Evolutionary conservation across 1,140 invertebrate species (phyloP).

Genomic region (Stegodyphus mimosarum): DNA sequence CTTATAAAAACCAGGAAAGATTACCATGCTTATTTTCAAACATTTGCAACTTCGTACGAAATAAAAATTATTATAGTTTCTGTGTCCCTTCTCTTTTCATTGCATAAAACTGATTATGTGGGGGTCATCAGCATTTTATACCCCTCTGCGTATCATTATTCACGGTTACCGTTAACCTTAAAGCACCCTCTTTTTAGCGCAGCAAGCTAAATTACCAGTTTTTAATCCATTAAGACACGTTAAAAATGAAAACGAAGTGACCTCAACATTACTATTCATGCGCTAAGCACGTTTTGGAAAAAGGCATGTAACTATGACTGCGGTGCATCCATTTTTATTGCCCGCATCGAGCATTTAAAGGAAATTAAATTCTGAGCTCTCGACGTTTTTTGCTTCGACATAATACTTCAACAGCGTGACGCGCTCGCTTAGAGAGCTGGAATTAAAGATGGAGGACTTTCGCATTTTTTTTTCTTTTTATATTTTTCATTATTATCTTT

Average conservation of each 20-base stretch:
- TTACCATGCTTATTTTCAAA: too few species aligned
- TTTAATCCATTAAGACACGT: constrained; percentile 38
- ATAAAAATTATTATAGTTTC: too few species aligned
- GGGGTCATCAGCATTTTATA: too few species aligned
- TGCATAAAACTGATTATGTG: too few species aligned
- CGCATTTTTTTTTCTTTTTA: not conserved
- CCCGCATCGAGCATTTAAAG: not conserved
- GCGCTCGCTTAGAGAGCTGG: constrained; percentile 12
- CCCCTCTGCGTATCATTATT: too few species aligned
- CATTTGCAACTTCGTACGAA: too few species aligned
- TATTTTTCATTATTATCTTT: constrained; percentile 3
- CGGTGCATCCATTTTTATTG: not conserved
- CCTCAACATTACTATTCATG: not conserved
- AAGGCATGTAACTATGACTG: not conserved
- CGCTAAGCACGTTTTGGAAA: not conserved
- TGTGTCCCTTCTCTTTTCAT: too few species aligned
- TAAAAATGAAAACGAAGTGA: constrained; percentile 28
- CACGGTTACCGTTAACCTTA: not conserved
- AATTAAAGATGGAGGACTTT: constrained; percentile 26
- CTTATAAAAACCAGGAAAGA: too few species aligned
- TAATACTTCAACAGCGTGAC: constrained; percentile 25
- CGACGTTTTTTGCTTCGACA: not conserved
- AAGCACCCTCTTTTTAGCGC: not conserved
- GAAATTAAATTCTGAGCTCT: constrained; percentile 20
- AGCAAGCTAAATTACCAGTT: constrained; percentile 23